phyloP scores from a whole-genome alignment of 2,113 vertebrate genomes.

The Fulmarus glacialis region DNA sequence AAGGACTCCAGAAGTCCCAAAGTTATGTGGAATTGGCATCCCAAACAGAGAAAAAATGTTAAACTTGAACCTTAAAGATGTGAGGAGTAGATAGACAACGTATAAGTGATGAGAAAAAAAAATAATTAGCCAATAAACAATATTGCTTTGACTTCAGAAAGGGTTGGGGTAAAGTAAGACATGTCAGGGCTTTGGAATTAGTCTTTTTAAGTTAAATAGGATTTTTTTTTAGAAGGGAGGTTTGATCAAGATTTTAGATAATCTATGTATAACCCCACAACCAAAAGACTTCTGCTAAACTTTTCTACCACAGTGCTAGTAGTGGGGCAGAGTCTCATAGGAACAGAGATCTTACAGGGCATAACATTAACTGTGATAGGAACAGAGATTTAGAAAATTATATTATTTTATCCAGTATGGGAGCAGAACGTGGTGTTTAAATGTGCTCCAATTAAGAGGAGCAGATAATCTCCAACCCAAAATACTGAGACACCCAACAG shows the following conservation, averaged over 20 bases:
- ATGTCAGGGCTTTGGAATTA: neutral
- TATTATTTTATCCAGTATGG: neutral
- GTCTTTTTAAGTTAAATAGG: neutral
- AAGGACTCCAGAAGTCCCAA: neutral
- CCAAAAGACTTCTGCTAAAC: neutral
- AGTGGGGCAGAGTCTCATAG: neutral
- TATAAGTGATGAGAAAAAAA: neutral
- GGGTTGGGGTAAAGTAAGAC: neutral
- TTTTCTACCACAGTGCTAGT: neutral
- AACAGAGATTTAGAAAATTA: neutral
- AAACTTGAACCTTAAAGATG: neutral
- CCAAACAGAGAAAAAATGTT: neutral
- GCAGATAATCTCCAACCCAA: neutral
- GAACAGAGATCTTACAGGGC: neutral
- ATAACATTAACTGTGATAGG: neutral
- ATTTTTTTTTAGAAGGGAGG: neutral
- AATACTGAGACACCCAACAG: neutral
- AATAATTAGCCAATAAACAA: neutral
- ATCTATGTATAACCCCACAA: neutral
- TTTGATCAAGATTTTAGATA: neutral
- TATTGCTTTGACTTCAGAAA: neutral
- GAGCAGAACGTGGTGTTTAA: neutral
- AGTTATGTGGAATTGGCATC: neutral
- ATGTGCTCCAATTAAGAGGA: neutral
- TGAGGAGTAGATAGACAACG: neutral